A percentile compares a stretch with the other conserved stretches of the same genome.
Conservation (phyloP, 2,113 vertebrate genomes). For the Psophia crepitans region DNA sequence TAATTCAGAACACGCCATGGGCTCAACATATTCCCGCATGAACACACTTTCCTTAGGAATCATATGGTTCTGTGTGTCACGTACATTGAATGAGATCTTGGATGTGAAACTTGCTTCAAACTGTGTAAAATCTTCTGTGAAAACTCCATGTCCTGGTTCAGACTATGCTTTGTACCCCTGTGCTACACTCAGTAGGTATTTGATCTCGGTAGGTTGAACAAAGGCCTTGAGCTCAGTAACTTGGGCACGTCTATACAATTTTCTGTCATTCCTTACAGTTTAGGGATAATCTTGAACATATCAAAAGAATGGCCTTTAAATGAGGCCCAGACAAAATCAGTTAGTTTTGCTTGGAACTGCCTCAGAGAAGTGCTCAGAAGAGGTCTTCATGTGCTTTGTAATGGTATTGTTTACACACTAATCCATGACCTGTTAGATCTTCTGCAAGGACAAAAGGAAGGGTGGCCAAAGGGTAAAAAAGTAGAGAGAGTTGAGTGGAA, state of each 20-base stretch:
- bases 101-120: background rate
- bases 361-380: background rate
- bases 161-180: background rate
- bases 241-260: background rate
- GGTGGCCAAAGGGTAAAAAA: background rate
- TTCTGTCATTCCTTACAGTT: background rate
- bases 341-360: background rate
- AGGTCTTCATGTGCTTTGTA: background rate
- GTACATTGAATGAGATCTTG: background rate
- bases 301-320: background rate
- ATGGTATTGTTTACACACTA: background rate
- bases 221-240: background rate
- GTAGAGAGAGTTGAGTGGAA: background rate
- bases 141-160: background rate
- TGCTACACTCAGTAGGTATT: background rate
- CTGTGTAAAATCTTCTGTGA: background rate
- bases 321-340: background rate
- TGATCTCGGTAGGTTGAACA: background rate
- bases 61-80: fast-evolving
- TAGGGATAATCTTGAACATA: background rate
- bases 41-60: background rate
- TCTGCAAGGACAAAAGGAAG: background rate
- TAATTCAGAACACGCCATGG: fast-evolving
- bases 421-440: background rate
- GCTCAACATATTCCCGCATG: background rate